Evolutionary conservation across 2,888 invertebrate genomes (phyloP), one percentile per base, ranked within the genome.

Genomic region (Lapara coniferarum): DNA sequence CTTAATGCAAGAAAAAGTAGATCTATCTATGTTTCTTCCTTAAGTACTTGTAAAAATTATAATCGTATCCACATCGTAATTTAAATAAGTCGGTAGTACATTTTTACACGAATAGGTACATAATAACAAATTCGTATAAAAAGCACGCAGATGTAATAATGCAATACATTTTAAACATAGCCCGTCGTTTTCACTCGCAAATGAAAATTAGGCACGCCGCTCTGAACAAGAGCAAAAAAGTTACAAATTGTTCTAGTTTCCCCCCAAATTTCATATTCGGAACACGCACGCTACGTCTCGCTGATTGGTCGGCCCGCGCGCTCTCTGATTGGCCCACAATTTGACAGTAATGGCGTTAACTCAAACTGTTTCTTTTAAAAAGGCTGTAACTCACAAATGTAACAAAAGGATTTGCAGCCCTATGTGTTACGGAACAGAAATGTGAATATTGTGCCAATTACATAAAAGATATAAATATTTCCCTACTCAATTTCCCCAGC

Each of bases 271-370:
- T 90, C 84, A 87, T 86, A 93, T 92, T 92, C 91, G 76, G 79
- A 87, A 85, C 92, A 91, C 91, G 92, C 84, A 81, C 80, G 76
- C 78, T 78, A 78, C 80, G 71, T 72, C 73, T 71, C 82, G 70
- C 80, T 85, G 84, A 93, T 93, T 93, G 93, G 93, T 87, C 80
- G 83, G 84, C 77, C 81, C 80, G 81, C 77, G 84, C 82, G 73
- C 78, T 71, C 82, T 80, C 85, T 87, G 91, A 93, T 93, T 93
- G 93, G 93, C 93, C 79, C 76, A 87, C 90, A 89, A 89, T 91
- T 91, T 92, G 92, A 92, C 92, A 93, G 89, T 91, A 92, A 93
- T 93, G 93, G 93, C 92, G 93, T 93, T 92, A 92, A 90, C 87
- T 68, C 12, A 68, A 63, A 14, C 59, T 16, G 6, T 2, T 46